Percentiles rank a stretch among this genome's conserved stretches.
These are phyloP conservation scores for Mobula birostris DNA, from an alignment of 2,113 vertebrate species.

Conservation along the genomic window DNA sequence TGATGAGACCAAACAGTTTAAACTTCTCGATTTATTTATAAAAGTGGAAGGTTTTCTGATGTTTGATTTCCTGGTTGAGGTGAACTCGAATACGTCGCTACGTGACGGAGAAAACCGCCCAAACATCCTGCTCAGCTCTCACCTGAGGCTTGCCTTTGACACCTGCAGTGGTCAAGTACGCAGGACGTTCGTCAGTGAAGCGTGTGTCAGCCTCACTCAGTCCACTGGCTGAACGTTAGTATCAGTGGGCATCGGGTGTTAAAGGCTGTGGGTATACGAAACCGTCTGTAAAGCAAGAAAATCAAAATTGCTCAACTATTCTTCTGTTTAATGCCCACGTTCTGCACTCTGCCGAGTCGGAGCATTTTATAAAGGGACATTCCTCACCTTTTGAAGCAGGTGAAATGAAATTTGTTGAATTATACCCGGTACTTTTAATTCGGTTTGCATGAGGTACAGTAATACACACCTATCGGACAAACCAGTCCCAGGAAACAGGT, in stretches of 20 bases:
- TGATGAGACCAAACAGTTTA: background rate
- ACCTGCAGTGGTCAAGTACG: background rate
- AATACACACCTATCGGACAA: constrained; percentile 32
- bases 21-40: background rate
- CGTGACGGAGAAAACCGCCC: background rate
- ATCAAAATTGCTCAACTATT: background rate
- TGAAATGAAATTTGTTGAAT: background rate
- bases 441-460: constrained; percentile 15
- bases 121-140: too few relatives aligned
- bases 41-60: too few relatives aligned
- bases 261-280: background rate
- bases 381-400: background rate
- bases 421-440: constrained; percentile 18
- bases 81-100: background rate
- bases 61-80: background rate
- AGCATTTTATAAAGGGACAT: background rate
- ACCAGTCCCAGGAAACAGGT: background rate
- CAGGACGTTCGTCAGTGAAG: background rate
- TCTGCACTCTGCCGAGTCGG: background rate
- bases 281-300: background rate
- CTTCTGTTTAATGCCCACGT: background rate
- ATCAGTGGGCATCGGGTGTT: too few relatives aligned
- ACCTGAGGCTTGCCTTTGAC: background rate
- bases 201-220: too few relatives aligned
- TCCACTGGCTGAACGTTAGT: background rate